A percentile compares a stretch with the other conserved stretches of the same genome.
Conservation (phyloP, 2,113 vertebrate genomes). For the Ascaphus truei region DNA sequence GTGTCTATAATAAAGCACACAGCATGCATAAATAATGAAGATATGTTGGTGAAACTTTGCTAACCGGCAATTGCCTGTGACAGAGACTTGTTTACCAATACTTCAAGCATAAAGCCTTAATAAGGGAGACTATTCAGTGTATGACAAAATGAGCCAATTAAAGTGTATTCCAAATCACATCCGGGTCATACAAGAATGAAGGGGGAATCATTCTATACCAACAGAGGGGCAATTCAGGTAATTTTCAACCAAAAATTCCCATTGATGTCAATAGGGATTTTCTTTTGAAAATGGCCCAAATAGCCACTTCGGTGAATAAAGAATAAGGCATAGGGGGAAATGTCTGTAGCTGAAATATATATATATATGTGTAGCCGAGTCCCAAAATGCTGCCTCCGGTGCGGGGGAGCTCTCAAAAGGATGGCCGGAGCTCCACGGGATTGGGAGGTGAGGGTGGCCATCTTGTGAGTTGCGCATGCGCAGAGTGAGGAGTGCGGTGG, state of each 20-base stretch:
- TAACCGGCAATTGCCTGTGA: conserved; percentile 60
- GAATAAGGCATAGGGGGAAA: too few species aligned
- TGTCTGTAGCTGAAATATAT: conserved; percentile 32
- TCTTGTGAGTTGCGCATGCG: too few species aligned
- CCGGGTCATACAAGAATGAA: conserved; percentile 45
- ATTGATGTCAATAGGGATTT: too few species aligned
- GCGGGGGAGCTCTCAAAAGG: too few species aligned
- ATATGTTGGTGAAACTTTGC: conserved; percentile 55
- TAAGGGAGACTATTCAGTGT: conserved; percentile 39
- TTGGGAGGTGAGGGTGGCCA: too few species aligned
- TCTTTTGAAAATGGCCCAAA: too few species aligned
- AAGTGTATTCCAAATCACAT: conserved; percentile 46
- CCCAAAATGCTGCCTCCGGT: neutral
- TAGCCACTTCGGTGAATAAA: too few species aligned
- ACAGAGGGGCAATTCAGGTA: too few species aligned
- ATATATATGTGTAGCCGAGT: neutral
- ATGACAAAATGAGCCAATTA: conserved; percentile 49
- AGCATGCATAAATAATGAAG: conserved; percentile 59
- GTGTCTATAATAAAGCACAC: conserved; percentile 47
- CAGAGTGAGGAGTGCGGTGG: too few species aligned
- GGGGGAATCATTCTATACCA: too few species aligned
- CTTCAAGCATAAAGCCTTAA: conserved; percentile 38
- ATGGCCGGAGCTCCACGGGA: too few species aligned
- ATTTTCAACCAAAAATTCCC: too few species aligned
- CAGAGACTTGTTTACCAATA: conserved; percentile 43